Percentiles rank a stretch among this genome's conserved stretches.
Evolutionary conservation across 1,140 invertebrate genomes (phyloP).

Genomic region (Euura lappo): DNA sequence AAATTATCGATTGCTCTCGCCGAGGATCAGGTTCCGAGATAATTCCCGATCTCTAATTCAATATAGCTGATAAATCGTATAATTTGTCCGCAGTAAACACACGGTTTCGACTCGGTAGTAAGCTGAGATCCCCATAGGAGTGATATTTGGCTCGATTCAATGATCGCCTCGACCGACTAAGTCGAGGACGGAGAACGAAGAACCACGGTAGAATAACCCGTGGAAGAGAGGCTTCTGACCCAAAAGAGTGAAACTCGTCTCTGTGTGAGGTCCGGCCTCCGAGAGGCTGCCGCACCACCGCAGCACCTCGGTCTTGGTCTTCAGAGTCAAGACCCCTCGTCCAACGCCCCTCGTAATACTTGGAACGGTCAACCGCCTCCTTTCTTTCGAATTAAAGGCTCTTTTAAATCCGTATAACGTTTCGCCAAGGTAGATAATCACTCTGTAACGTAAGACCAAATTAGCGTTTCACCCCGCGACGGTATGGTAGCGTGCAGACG

Average conservation of each 20-base stretch:
- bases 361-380: not conserved
- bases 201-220: not conserved
- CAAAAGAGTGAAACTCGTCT: not conserved
- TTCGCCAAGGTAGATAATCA: constrained; percentile 4
- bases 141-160: not conserved
- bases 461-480: not conserved
- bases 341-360: not conserved
- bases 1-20: not conserved
- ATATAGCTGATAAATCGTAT: constrained; percentile 7
- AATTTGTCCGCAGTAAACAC: not conserved
- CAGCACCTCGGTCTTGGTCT: not conserved
- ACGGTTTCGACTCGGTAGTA: not conserved
- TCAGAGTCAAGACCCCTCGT: not conserved
- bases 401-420: constrained; percentile 7
- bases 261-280: not conserved
- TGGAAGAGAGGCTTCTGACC: constrained; percentile 4
- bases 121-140: not conserved
- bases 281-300: not conserved
- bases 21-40: not conserved
- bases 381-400: not conserved
- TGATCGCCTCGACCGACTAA: not conserved
- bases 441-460: constrained; percentile 2
- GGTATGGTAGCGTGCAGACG: not conserved
- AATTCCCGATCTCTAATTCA: not conserved
- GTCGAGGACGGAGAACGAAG: not conserved